Base-by-base conservation (phyloP, 1,140 invertebrate species). In the Drosophila persimilis region DNA sequence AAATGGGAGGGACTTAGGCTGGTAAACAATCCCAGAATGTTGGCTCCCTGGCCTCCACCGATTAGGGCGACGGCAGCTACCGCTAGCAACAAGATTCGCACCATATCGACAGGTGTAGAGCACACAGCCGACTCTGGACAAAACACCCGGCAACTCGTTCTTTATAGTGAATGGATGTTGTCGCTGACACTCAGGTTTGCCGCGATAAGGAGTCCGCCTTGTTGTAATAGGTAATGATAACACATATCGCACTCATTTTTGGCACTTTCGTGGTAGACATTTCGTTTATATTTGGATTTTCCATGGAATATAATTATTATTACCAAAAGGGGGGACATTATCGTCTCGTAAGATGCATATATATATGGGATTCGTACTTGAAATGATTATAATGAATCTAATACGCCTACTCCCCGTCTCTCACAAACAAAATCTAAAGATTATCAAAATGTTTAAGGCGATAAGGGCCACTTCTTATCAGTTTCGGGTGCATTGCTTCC, bases 1-100 rank as follows among this genome's bases (percentile, higher is more conserved):
- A 84, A 44, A 60, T 84, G 79, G 0, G 79, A 81, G 20, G 71
- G 61, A 44, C 71, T 73, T 4, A 63, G 35, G 35, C 70, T 70
- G 0, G 76, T 63, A 26, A 78, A 78, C 2, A 81, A 11, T 1
- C 75, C 75, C 26, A 81, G 46, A 24, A 81, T 76, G 41, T 77
- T 77, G 4, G 75, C 59, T 9, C 45, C 46, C 59, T 73, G 11
- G 44, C 7, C 46, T 2, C 20, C 13, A 7, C 43, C 26, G 8
- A 64, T 50, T 8, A 48, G 22, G 6, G 9, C 35, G 2, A 29
- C 8, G 6, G 26, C 17, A 6, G 20, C 26, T 4, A 65, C 4
- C 5, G 47, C 13, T 8, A 65, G 11, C 17, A 58, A 13, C 3
- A 54, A 26, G 4, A 54, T 39, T 31, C n/a, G 9, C 9, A 20